Evolutionary conservation across 2,113 vertebrate genomes (phyloP).

Genomic region (Austrofundulus limnaeus): DNA sequence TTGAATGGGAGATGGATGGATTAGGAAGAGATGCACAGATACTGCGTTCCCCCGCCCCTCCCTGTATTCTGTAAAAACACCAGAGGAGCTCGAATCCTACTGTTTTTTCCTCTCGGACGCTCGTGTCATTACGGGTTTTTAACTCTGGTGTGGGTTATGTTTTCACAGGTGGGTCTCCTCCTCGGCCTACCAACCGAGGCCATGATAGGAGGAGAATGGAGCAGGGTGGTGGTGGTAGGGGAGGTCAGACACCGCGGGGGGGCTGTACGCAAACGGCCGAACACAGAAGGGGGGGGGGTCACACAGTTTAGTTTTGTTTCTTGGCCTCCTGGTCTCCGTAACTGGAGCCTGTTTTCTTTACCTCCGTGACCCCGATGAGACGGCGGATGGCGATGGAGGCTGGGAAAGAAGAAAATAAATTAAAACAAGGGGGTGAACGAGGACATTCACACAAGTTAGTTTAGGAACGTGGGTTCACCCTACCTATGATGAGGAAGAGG

Average conservation of each 20-base stretch:
- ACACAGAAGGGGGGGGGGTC: conserved; percentile 18
- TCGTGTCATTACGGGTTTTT: conserved; percentile 39
- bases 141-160: conserved; percentile 51
- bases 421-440: not conserved
- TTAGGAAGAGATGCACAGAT: conserved; percentile 30
- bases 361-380: conserved; percentile 97
- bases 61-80: conserved; percentile 30
- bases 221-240: conserved; percentile 8
- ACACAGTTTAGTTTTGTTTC: conserved; percentile 86
- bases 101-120: conserved; percentile 13
- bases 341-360: conserved; percentile 95
- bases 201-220: conserved; percentile 50
- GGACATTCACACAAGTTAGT: not conserved
- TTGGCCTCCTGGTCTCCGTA: conserved; percentile 93
- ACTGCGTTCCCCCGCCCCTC: conserved; percentile 32
- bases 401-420: conserved; percentile 66
- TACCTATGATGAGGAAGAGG: conserved; percentile 93
- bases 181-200: conserved; percentile 31
- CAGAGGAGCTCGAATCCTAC: conserved; percentile 33
- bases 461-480: conserved; percentile 15
- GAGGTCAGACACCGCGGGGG: conserved; percentile 31
- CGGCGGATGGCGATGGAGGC: conserved; percentile 95
- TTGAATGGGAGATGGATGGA: conserved; percentile 25
- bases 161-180: conserved; percentile 55
- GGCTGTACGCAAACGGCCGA: conserved; percentile 15